These are phyloP conservation scores for Stegana nigrithorax DNA, from an alignment of 2,888 invertebrate genomes.

Conservation along the genomic window DNA sequence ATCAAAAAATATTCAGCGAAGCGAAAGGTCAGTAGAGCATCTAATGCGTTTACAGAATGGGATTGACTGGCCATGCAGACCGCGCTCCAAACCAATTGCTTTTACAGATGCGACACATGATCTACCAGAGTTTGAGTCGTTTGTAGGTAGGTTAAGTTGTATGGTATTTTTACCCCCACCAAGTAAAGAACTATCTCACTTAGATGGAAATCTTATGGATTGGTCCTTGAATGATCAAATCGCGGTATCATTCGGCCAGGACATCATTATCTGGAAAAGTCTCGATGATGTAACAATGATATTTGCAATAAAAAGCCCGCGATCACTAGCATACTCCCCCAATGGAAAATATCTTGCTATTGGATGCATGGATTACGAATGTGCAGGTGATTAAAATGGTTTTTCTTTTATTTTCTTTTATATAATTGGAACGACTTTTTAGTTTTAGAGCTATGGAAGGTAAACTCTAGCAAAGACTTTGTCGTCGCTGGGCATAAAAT, in stretches of 20 bases:
- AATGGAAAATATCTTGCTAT: constrained; percentile 61
- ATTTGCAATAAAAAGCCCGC: constrained; percentile 51
- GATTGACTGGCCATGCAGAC: constrained; percentile 64
- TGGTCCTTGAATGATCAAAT: constrained; percentile 64
- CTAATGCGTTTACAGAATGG: constrained; percentile 25
- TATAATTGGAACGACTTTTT: not conserved
- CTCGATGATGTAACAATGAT: constrained; percentile 54
- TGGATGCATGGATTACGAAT: constrained; percentile 47
- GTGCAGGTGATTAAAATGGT: constrained; percentile 46
- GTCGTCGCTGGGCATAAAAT: constrained; percentile 52
- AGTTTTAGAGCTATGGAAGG: constrained; percentile 64
- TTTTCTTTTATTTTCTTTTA: not conserved
- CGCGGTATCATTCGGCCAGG: constrained; percentile 62
- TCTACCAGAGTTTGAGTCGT: constrained; percentile 52
- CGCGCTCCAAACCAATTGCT: constrained; percentile 56
- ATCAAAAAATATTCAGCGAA: not conserved
- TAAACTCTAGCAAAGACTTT: constrained; percentile 45
- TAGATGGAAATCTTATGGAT: constrained; percentile 59
- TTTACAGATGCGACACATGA: constrained; percentile 63
- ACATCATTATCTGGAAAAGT: constrained; percentile 63
- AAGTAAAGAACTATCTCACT: not conserved
- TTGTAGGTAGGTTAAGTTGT: constrained; percentile 39
- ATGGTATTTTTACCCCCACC: not conserved
- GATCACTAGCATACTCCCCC: constrained; percentile 58
- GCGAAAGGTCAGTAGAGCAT: not conserved